Evolutionary conservation across 2,888 invertebrate genomes (phyloP).

Genomic region (Thumatha senex): DNA sequence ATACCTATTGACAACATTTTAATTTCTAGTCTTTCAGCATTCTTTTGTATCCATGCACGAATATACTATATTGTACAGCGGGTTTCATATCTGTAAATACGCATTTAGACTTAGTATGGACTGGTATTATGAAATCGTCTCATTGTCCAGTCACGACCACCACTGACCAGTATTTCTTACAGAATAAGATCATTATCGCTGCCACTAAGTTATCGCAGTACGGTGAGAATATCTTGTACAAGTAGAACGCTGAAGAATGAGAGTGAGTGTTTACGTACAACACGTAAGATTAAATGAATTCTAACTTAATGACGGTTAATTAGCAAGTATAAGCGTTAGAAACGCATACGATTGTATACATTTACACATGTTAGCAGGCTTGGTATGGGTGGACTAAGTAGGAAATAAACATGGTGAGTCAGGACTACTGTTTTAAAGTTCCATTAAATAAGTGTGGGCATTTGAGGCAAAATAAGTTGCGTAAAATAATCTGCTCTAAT

Average conservation of each 20-base stretch:
- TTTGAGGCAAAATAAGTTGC: no score
- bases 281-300: background rate
- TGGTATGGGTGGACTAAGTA: background rate
- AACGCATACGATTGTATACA: background rate
- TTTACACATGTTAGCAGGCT: background rate
- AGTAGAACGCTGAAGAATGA: background rate
- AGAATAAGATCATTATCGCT: background rate
- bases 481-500: no score
- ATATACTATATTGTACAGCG: no score
- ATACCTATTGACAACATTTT: no score
- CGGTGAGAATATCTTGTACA: background rate
- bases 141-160: background rate
- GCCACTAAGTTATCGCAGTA: background rate
- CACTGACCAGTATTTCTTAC: background rate
- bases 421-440: no score
- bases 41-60: no score
- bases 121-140: background rate
- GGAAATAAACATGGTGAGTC: background rate
- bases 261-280: background rate
- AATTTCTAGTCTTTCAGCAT: no score
- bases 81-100: no score
- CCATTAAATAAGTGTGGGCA: no score
- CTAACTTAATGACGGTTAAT: background rate
- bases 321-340: background rate
- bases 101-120: no score